Percentiles rank a stretch among this genome's conserved stretches.
Evolutionary conservation across 2,797 vertebrate species (phyloP).

Genomic region (Syndactyla subalaris): DNA sequence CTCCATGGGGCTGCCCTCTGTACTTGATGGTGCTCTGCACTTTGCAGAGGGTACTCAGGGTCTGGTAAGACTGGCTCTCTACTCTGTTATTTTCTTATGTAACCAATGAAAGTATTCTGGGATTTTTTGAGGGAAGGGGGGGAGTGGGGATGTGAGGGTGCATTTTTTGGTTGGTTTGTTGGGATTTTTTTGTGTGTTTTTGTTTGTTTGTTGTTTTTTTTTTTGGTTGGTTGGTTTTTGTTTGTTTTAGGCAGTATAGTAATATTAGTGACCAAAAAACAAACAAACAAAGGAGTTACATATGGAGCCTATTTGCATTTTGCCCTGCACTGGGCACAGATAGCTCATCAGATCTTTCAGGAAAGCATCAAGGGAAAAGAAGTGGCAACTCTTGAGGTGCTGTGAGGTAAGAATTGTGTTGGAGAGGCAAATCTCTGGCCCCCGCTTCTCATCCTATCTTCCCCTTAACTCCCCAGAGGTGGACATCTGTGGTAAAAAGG

Average conservation of each 20-base stretch:
- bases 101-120: neutral
- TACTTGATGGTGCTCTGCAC: neutral
- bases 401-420: neutral
- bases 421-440: neutral
- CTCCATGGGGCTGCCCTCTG: fast-evolving
- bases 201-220: neutral
- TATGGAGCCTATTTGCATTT: neutral
- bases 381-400: neutral
- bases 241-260: neutral
- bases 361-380: neutral
- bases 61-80: neutral
- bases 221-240: neutral
- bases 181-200: neutral
- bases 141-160: too few species aligned
- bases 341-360: neutral
- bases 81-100: neutral
- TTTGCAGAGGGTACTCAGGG: neutral
- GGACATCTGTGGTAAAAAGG: neutral
- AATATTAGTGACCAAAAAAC: neutral
- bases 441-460: neutral
- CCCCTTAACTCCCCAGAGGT: neutral
- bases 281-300: neutral
- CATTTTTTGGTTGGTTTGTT: neutral
- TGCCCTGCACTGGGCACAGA: neutral
- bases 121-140: too few species aligned